phyloP scores from a whole-genome alignment of 2,888 invertebrate genomes.

The Patella pellucida region DNA sequence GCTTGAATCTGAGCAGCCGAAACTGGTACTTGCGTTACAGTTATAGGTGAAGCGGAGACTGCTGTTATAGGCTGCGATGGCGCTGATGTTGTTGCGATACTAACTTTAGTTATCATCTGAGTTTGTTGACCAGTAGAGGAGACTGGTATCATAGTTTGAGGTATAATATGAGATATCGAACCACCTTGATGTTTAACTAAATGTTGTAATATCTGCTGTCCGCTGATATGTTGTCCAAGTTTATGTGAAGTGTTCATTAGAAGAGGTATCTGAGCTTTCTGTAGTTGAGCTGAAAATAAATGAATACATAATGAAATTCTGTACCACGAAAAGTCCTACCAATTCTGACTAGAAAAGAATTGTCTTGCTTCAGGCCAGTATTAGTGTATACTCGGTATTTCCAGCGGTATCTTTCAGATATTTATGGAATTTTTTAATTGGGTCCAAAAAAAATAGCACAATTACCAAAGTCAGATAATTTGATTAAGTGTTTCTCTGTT shows the following conservation, averaged over 20 bases:
- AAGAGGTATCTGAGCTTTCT: not conserved
- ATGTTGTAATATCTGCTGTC: not conserved
- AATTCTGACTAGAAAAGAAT: too few species aligned
- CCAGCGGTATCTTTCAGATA: too few species aligned
- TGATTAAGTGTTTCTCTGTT: too few species aligned
- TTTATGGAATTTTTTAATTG: too few species aligned
- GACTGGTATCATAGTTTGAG: constrained; percentile 13
- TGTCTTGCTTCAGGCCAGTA: too few species aligned
- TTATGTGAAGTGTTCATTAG: not conserved
- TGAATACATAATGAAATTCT: too few species aligned
- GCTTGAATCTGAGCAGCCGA: constrained; percentile 29
- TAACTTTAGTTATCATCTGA: constrained; percentile 27
- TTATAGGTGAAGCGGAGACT: constrained; percentile 34
- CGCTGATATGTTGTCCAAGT: not conserved
- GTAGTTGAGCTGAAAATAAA: not conserved
- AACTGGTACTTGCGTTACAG: constrained; percentile 34
- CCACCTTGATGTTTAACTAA: not conserved
- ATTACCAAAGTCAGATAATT: too few species aligned
- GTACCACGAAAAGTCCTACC: too few species aligned
- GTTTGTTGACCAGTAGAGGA: constrained; percentile 26
- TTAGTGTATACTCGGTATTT: too few species aligned
- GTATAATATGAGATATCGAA: not conserved
- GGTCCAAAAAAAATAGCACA: too few species aligned
- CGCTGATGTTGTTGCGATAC: constrained; percentile 31
- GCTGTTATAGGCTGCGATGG: constrained; percentile 31